phyloP scores from a whole-genome alignment of 2,113 vertebrate species.

The Oenanthe oenanthe region DNA sequence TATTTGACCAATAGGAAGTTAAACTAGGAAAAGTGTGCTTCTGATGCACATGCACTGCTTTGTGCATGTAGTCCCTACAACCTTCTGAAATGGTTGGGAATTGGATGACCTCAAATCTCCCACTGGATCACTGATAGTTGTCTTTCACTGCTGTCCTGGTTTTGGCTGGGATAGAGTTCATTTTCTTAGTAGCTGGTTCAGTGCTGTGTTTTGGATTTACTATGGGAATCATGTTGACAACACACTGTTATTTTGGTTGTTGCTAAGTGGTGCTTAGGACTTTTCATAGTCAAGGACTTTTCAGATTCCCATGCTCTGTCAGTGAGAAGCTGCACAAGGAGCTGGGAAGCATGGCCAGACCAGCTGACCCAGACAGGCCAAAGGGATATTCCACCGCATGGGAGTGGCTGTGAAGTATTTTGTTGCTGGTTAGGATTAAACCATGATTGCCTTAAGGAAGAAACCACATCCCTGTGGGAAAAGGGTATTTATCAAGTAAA shows the following conservation, averaged over 20 bases:
- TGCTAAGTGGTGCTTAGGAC: neutral
- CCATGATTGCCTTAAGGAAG: neutral
- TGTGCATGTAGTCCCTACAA: neutral
- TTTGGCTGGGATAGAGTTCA: neutral
- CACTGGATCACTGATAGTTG: neutral
- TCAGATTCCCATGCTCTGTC: neutral
- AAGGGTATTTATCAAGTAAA: neutral
- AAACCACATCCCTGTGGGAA: neutral
- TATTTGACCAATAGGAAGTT: neutral
- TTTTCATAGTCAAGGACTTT: neutral
- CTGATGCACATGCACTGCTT: neutral
- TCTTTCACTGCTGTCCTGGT: neutral
- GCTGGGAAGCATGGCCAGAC: neutral
- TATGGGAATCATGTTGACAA: neutral
- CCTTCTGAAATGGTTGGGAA: neutral
- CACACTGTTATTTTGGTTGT: neutral
- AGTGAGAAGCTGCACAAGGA: neutral
- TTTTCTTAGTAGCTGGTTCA: neutral
- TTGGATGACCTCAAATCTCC: neutral
- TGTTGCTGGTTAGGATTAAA: neutral
- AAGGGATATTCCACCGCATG: neutral
- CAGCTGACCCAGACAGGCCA: neutral
- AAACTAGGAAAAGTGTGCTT: neutral
- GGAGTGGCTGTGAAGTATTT: neutral
- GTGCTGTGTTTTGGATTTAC: neutral